phyloP scores from a whole-genome alignment of 2,888 invertebrate species.

The Microchrysa polita region DNA sequence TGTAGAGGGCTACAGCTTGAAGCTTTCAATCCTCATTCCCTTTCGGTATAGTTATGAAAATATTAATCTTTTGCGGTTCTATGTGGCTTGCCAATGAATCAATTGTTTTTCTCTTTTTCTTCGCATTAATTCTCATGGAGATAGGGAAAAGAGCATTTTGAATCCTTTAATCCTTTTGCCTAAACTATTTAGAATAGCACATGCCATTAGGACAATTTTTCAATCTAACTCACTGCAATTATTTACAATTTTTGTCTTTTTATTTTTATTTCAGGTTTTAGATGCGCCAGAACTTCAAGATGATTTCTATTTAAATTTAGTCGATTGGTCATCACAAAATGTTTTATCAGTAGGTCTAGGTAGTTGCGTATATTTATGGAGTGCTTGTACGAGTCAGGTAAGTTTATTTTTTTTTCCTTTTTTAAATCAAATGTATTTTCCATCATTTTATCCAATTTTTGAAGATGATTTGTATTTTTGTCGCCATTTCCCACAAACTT shows the following conservation, averaged over 20 bases:
- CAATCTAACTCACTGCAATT: too few species aligned
- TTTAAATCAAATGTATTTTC: background rate
- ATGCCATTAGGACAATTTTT: too few species aligned
- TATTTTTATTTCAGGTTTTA: conserved; percentile 55
- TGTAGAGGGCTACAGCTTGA: too few species aligned
- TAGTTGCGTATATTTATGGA: conserved; percentile 98
- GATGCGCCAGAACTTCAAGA: conserved; percentile 73
- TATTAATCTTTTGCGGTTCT: too few species aligned
- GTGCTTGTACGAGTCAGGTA: conserved; percentile 96
- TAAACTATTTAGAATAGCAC: too few species aligned
- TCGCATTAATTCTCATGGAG: too few species aligned
- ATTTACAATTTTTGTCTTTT: conserved; percentile 62
- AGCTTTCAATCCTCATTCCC: too few species aligned
- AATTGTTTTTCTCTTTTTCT: too few species aligned
- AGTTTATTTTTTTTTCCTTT: conserved; percentile 52
- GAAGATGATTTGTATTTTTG: background rate
- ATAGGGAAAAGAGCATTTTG: too few species aligned
- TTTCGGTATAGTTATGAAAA: too few species aligned
- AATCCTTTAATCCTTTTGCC: too few species aligned
- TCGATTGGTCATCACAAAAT: conserved; percentile 99
- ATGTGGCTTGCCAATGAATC: too few species aligned
- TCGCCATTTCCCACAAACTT: background rate
- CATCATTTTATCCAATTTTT: background rate
- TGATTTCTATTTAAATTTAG: conserved; percentile 98
- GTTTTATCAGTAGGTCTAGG: conserved; percentile 97